These are phyloP conservation scores for Epizoanthus rinbou DNA, from an alignment of 92 coral and sea anemone genomes.

Conservation along the genomic window DNA sequence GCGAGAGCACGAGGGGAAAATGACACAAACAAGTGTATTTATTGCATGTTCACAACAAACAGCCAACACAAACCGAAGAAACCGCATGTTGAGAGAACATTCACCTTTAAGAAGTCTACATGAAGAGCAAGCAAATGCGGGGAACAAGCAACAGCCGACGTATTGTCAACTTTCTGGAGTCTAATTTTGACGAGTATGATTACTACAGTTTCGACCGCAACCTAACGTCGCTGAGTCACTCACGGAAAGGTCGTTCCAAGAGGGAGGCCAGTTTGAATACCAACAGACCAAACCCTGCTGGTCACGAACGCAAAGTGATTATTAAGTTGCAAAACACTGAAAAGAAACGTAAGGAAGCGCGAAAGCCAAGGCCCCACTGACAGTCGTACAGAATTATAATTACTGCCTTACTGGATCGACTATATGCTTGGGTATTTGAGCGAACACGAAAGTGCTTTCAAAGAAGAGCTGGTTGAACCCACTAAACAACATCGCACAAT, in stretches of 20 bases:
- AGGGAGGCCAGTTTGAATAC: slow-evolving; percentile 85
- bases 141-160: slow-evolving; percentile 72
- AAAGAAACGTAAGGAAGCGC: slow-evolving; percentile 64
- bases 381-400: neutral
- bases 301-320: slow-evolving; percentile 84
- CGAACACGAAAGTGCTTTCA: no score
- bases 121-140: slow-evolving; percentile 48
- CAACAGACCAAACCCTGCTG: slow-evolving; percentile 82
- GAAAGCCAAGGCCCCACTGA: no score
- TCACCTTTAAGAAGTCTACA: neutral
- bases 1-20: neutral
- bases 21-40: neutral
- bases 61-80: neutral
- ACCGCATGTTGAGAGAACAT: neutral
- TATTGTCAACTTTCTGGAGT: slow-evolving; percentile 54
- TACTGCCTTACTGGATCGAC: no score
- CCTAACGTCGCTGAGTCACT: slow-evolving; percentile 55
- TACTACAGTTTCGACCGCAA: slow-evolving; percentile 72
- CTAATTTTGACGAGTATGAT: slow-evolving; percentile 83
- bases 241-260: slow-evolving; percentile 87
- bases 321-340: slow-evolving; percentile 83
- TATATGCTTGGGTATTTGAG: no score
- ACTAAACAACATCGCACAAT: no score
- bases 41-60: neutral
- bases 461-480: no score